phyloP scores from a whole-genome alignment of 2,113 vertebrate genomes.

The Platycercus adscitus region DNA sequence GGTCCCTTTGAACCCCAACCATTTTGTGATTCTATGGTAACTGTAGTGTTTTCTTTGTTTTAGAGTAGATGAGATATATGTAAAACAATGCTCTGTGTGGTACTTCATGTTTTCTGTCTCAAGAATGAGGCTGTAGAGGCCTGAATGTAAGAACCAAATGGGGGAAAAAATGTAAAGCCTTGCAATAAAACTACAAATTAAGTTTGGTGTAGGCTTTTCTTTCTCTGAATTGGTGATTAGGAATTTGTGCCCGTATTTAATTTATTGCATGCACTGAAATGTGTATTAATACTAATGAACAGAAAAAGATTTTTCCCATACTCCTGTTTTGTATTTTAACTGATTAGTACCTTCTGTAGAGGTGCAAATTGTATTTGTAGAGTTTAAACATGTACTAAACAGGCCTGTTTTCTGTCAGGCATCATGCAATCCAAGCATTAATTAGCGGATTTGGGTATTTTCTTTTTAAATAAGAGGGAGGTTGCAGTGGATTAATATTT shows the following conservation, averaged over 20 bases:
- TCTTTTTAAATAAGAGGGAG: neutral
- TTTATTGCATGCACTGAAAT: neutral
- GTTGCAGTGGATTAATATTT: neutral
- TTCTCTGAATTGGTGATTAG: neutral
- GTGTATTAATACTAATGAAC: neutral
- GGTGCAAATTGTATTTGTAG: neutral
- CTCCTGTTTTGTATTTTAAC: neutral
- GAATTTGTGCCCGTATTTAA: neutral
- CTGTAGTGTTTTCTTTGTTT: neutral
- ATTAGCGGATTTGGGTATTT: neutral
- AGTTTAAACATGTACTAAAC: neutral
- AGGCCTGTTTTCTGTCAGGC: neutral
- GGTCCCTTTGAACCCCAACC: neutral
- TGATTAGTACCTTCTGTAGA: neutral
- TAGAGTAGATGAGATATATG: neutral
- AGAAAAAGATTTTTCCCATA: neutral
- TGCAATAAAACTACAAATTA: neutral
- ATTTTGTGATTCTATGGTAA: neutral
- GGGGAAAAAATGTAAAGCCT: neutral
- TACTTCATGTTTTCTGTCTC: neutral
- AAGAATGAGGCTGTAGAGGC: neutral
- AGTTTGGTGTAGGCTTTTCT: neutral
- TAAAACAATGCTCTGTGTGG: neutral
- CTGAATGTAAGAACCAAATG: neutral
- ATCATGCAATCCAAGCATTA: neutral